Base-by-base conservation (phyloP, 2,113 vertebrate species). In the Condylura cristata region DNA sequence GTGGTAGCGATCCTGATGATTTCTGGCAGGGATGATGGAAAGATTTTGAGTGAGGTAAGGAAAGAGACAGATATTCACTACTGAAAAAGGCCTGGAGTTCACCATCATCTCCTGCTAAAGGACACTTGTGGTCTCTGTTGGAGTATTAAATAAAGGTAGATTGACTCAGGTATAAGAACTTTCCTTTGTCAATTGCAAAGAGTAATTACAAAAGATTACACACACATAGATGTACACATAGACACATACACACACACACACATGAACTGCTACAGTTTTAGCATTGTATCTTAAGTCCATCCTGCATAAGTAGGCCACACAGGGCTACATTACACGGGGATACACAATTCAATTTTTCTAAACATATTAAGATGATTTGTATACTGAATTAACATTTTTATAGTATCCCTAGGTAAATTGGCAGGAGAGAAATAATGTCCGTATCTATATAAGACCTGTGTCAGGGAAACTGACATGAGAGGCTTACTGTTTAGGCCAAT, bases 351-450 rank as follows among this genome's bases (percentile, higher is more conserved):
- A 24, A 71, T 95, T 92, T 93, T 97, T 92, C 75, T 75, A 89
- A 94, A 94, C 92, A 86, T 92, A 92, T 93, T 96, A 87, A 91
- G 24, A 41, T 96, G 89, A 96, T 96, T 97, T 96, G 85, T 93
- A 89, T 91, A 72, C 84, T 81, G 66, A 93, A 95, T 96, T 97
- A 96, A 91, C 95, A 96, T 93, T 96, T 97, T 97, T 96, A 97
- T 97, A 78, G 87, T 78, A 89, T 95, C 87, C 95, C 76, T 86
- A 68, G 90, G 93, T 89, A 95, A 95, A 97, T 48, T 85, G 87
- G 76, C 66, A 94, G 60, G 71, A 93, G 80, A 76, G 65, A 89
- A 87, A 65, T 87, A 71, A 95, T 93, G 32, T 91, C n/a, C n/a
- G 81, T 63, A 32, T 81, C 26, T 46, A 32, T 81, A 30, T 46